phyloP scores from a whole-genome alignment of 2,888 invertebrate species.

The Cetonia aurata region DNA sequence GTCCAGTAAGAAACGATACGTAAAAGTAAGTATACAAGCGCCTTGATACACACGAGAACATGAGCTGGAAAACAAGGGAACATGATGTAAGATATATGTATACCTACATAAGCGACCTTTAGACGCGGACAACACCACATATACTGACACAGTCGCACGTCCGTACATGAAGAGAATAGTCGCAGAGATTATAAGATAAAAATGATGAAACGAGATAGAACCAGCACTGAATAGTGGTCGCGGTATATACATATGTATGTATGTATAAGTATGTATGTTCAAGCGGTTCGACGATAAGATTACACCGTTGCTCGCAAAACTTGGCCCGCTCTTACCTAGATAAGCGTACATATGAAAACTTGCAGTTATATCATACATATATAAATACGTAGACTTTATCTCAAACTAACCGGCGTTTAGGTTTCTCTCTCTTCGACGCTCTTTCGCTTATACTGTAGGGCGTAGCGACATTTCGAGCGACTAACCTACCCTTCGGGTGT shows the following conservation, averaged over 20 bases:
- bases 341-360: slow-evolving; percentile 58
- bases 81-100: slow-evolving; percentile 55
- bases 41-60: background rate
- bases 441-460: slow-evolving; percentile 37
- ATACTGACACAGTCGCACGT: slow-evolving; percentile 2
- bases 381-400: slow-evolving; percentile 48
- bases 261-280: slow-evolving; percentile 46
- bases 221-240: slow-evolving; percentile 56
- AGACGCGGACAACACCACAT: background rate
- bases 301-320: slow-evolving; percentile 54
- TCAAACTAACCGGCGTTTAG: slow-evolving; percentile 42
- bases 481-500: slow-evolving; percentile 39
- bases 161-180: slow-evolving; percentile 30
- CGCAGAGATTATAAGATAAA: slow-evolving; percentile 38
- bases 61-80: slow-evolving; percentile 44
- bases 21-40: no score
- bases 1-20: no score
- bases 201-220: slow-evolving; percentile 31
- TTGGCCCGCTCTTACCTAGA: slow-evolving; percentile 54
- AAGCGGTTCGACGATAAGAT: slow-evolving; percentile 56
- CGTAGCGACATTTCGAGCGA: slow-evolving; percentile 6
- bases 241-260: slow-evolving; percentile 49
- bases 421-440: slow-evolving; percentile 29
- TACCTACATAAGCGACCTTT: slow-evolving; percentile 7
- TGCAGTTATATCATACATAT: slow-evolving; percentile 52